Base-by-base conservation (phyloP, 2,888 invertebrate genomes). In the Camponotus fellah region DNA sequence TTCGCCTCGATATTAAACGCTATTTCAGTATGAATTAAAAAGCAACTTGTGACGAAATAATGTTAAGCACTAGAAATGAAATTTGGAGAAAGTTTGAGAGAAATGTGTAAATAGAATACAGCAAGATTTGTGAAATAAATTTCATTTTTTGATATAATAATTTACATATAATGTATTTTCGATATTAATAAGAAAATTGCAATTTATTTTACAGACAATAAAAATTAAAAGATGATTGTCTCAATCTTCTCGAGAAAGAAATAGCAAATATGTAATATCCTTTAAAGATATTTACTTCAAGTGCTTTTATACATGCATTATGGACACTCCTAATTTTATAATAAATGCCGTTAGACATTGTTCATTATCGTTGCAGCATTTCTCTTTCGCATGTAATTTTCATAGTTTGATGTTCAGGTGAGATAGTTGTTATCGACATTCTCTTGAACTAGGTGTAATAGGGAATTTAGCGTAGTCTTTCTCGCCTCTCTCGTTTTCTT, bases 341-440 rank as follows among this genome's bases (percentile, higher is more conserved):
- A 66, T 80, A 79, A 72, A 72, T 56, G 81, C 56, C 37, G 17
- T 71, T 62, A 72, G 76, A 62, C 81, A 68, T 84, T 69, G 82
- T 83, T 86, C 80, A 85, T 85, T 83, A 84, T 65, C 79, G 40
- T 71, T 66, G 64, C 26, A 58, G 74, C 37, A 82, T 87, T 88
- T 86, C 87, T 89, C 86, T 85, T 87, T 89, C 83, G 79, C 86
- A 65, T 81, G 83, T 84, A 86, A 85, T 80, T 71, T 81, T 32
- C 68, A 62, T 71, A 34, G 49, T 62, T 86, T 71, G 76, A 71
- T 56, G 82, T 43, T 69, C 8, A 66, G 69, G 56, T 65, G 10
- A 26, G 62, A 9, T 49, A 56, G 14, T 62, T 56, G 68, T 56
- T 72, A 82, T 86, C 43, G 74, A 77, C 80, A 71, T 85, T 53